Evolutionary conservation across 1,140 invertebrate genomes (phyloP), one percentile per base, ranked within the genome.

Genomic region (Drosophila arizonae): DNA sequence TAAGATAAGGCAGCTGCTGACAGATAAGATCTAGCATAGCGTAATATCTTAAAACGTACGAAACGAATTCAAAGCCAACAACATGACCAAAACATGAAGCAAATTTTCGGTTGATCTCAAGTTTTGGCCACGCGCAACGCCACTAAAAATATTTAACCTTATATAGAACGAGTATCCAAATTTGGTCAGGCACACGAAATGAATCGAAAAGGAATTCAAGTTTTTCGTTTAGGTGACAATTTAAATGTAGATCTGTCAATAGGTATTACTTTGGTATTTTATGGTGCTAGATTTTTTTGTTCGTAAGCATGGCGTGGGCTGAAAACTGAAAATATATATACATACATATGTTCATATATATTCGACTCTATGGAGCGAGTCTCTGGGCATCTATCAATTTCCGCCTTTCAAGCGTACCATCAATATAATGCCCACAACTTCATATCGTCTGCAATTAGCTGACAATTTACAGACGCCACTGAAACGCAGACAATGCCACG

Each of bases 241-340:
- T 70, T 11, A 81, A 78, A 87, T 81, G 82, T 87, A 76, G 54
- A 39, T 11, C 81, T 85, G 81, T 85, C 81, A 81, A 65, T 75
- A 43, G 43, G 67, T 64, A 87, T 85, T 87, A 87, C 46, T 72
- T 43, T 9, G 10, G 5, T 55, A 70, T 62, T 67, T 68, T 65
- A 48, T 68, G 58, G 36, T 39, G 54, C 46, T 13, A 30, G 43
- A 15, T 58, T 21, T 9, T 33, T 33, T 28, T 57, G 1, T 21
- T 21, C 21, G 2, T 21, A 4, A n/a, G 11, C 36, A 28, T 10
- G 11, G 6, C 51, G 71, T 73, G 36, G 71, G 71, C 10, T 55
- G 50, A 36, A 26, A 36, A 52, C 30, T 24, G 39, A 13, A 30
- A 24, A 30, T 17, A 33, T 15, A 45, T 13, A 24, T 41, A 43